A percentile compares a stretch with the other conserved stretches of the same genome.
These are phyloP conservation scores for Piprites chloris DNA, from an alignment of 2,113 vertebrate genomes.

Conservation along the genomic window DNA sequence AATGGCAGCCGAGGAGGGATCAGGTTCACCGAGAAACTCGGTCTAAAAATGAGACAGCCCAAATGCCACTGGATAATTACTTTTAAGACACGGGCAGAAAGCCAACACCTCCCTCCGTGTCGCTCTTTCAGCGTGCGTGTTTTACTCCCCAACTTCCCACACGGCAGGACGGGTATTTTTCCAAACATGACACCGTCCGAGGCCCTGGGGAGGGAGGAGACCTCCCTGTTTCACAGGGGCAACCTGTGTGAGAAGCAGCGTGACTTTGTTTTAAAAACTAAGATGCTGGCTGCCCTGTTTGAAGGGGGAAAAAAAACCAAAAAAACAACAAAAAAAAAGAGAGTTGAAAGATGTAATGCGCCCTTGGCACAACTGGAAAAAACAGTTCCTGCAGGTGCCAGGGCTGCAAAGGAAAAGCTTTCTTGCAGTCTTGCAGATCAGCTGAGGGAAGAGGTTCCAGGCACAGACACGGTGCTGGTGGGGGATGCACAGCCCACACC, in stretches of 20 bases:
- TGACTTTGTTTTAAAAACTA: fast-evolving
- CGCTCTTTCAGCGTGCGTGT: fast-evolving
- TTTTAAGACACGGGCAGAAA: background rate
- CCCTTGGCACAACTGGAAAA: background rate
- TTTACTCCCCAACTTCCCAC: background rate
- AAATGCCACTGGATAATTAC: background rate
- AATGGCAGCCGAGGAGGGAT: background rate
- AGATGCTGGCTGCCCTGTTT: background rate
- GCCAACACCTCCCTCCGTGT: fast-evolving
- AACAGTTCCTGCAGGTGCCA: fast-evolving
- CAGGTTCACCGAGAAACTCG: background rate
- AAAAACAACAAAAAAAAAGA: background rate
- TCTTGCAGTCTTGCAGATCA: background rate
- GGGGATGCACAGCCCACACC: no score
- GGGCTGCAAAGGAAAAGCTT: background rate
- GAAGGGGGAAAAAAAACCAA: no score
- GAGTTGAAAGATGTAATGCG: fast-evolving
- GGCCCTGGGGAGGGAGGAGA: background rate
- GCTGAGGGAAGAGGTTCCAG: background rate
- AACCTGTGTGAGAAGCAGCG: fast-evolving
- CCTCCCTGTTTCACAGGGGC: fast-evolving
- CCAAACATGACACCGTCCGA: fast-evolving
- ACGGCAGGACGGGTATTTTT: background rate
- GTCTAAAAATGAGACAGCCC: background rate
- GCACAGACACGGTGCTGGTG: background rate